These are phyloP conservation scores for Laspeyria flexula DNA, from an alignment of 2,888 invertebrate species.

Conservation along the genomic window DNA sequence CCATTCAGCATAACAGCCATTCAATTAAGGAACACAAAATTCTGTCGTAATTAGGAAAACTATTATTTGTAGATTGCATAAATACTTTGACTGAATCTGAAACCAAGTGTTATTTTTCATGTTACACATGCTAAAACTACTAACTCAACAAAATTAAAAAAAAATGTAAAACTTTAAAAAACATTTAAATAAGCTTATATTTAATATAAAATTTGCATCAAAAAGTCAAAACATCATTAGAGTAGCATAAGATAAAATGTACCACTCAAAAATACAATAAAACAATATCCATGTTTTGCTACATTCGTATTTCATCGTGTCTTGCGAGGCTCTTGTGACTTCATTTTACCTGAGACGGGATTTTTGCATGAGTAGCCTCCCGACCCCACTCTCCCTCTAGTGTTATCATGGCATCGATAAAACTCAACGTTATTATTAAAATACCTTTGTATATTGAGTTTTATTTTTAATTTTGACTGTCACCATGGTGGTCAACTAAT, in stretches of 20 bases:
- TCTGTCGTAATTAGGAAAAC: too few relatives aligned
- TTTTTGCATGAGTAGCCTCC: slow-evolving; percentile 66
- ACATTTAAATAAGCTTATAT: not conserved
- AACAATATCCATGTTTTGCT: slow-evolving; percentile 49
- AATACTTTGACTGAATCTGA: too few relatives aligned
- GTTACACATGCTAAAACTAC: too few relatives aligned
- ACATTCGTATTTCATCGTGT: slow-evolving; percentile 53
- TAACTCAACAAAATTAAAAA: too few relatives aligned
- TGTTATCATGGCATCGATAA: slow-evolving; percentile 42
- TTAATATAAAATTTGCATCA: not conserved
- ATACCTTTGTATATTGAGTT: not conserved
- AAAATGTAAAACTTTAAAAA: not conserved
- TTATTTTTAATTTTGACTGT: too few relatives aligned
- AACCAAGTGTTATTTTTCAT: too few relatives aligned
- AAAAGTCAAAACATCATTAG: slow-evolving; percentile 2
- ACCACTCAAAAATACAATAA: slow-evolving; percentile 34
- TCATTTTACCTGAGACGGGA: slow-evolving; percentile 66
- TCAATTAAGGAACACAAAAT: too few relatives aligned
- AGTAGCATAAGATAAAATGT: slow-evolving; percentile 19
- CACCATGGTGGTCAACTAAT: too few relatives aligned
- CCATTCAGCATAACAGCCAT: too few relatives aligned
- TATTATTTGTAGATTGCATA: too few relatives aligned
- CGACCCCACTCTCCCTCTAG: slow-evolving; percentile 51
- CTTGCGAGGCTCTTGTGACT: slow-evolving; percentile 58
- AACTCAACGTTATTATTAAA: not conserved